Conservation (phyloP, 2,113 vertebrate species). For the Lepisosteus oculatus region DNA sequence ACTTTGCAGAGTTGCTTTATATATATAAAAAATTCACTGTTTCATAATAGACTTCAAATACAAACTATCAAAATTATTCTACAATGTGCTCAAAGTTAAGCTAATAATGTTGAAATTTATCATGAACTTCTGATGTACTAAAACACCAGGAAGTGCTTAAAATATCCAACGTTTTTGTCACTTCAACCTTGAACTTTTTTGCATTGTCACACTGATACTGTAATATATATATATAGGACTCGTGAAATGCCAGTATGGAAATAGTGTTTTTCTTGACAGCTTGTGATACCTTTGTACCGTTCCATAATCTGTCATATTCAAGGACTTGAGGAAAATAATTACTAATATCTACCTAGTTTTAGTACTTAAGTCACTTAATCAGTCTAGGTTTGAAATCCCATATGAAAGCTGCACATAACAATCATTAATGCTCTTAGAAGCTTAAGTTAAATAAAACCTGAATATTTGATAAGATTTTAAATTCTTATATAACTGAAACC, state of each 20-base stretch:
- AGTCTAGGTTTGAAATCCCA: constrained; percentile 49
- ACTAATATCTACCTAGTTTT: neutral
- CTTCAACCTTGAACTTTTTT: constrained; percentile 6
- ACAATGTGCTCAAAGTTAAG: constrained; percentile 6
- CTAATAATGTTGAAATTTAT: neutral
- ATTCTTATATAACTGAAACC: neutral
- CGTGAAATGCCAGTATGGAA: constrained; percentile 14
- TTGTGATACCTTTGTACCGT: constrained; percentile 1
- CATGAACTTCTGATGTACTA: constrained; percentile 11
- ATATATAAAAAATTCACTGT: constrained; percentile 62
- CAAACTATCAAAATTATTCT: constrained; percentile 25
- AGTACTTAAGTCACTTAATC: constrained; percentile 58
- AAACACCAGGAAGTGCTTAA: constrained; percentile 16
- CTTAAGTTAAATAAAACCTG: constrained; percentile 38
- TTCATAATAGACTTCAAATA: constrained; percentile 37
- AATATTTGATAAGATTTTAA: constrained; percentile 37
- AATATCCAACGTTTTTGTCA: neutral
- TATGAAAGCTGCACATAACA: constrained; percentile 84
- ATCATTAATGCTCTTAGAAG: constrained; percentile 68
- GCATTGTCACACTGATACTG: constrained; percentile 8
- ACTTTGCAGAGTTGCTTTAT: constrained; percentile 72
- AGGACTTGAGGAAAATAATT: constrained; percentile 6
- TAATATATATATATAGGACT: constrained; percentile 5
- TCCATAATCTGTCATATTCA: constrained; percentile 28
- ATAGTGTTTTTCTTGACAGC: constrained; percentile 1